These are phyloP conservation scores for Callorhinus ursinus DNA, from an alignment of 2,113 vertebrate genomes.

Conservation along the genomic window DNA sequence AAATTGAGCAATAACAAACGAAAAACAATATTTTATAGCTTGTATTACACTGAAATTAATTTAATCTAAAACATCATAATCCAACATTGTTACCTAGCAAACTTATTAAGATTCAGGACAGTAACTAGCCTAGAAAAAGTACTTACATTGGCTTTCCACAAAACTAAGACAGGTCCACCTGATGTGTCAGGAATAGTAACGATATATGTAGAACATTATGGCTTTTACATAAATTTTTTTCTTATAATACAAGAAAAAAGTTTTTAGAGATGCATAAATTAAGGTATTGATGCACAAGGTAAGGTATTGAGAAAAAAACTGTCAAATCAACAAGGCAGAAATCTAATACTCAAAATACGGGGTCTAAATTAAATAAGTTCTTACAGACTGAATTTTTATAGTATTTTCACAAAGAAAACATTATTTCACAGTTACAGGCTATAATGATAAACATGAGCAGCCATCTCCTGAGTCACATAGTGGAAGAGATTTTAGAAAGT, in stretches of 20 bases:
- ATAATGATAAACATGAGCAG: background rate
- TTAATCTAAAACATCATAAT: constrained; percentile 49
- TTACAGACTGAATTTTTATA: background rate
- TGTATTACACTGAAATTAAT: background rate
- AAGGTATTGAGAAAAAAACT: background rate
- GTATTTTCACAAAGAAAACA: constrained; percentile 34
- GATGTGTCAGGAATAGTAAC: constrained; percentile 75
- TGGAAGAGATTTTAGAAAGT: background rate
- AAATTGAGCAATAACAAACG: constrained; percentile 34
- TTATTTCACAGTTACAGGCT: background rate
- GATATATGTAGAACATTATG: constrained; percentile 37
- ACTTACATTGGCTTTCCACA: constrained; percentile 62
- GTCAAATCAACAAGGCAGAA: constrained; percentile 8
- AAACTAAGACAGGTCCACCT: constrained; percentile 61
- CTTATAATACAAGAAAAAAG: background rate
- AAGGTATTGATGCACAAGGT: background rate
- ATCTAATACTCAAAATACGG: background rate
- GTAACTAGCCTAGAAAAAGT: constrained; percentile 79
- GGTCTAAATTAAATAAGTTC: constrained; percentile 38
- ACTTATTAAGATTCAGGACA: constrained; percentile 76
- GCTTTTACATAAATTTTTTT: constrained; percentile 31
- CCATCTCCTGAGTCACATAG: background rate
- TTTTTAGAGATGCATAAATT: constrained; percentile 26
- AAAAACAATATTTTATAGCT: background rate
- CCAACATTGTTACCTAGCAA: constrained; percentile 47